Evolutionary conservation across 2,797 vertebrate species (phyloP), one percentile per base, ranked within the genome.

Genomic region (Tenualosa thibaudeaui): DNA sequence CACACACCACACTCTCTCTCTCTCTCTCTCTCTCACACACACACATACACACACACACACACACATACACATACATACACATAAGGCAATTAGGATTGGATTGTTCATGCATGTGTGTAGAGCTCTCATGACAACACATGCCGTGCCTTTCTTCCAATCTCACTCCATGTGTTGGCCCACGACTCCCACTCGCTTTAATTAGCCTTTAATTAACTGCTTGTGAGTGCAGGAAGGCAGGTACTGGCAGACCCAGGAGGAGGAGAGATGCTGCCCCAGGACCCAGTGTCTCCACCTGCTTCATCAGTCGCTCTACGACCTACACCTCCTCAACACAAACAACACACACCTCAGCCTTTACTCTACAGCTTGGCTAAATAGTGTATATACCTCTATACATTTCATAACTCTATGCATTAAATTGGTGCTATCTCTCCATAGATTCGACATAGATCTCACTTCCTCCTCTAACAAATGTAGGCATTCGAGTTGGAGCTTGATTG

Each of bases 161-260:
- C 84, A 26, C 81, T 65, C 24, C 54, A 62, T 81, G 51, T 83
- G 56, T 78, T 78, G 60, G 49, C 54, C 81, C 51, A 7, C 24
- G 15, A 81, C 78, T 83, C 50, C 22, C 43, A 54, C 49, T 46
- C 81, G 12, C 68, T 58, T 82, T 53, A 83, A 75, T 58, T 26
- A 84, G 86, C 22, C 78, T 83, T 88, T 89, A 86, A 88, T 88
- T 78, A 89, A 87, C 56, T 84, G 86, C 43, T 86, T 65, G 84
- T 88, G 87, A 89, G 81, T 78, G 37, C 75, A 81, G 53, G 84
- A 83, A 58, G 68, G 68, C 68, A 75, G 68, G 68, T 31, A 43
- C 15, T 12, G 68, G 13, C 15, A 31, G 6, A 31, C 68, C 13
- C 68, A 75, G 68, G 68, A 75, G 68, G 37, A 5, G 68, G 15